Evolutionary conservation across 2,797 vertebrate species (phyloP), one percentile per base, ranked within the genome.

Genomic region (Periparus ater): DNA sequence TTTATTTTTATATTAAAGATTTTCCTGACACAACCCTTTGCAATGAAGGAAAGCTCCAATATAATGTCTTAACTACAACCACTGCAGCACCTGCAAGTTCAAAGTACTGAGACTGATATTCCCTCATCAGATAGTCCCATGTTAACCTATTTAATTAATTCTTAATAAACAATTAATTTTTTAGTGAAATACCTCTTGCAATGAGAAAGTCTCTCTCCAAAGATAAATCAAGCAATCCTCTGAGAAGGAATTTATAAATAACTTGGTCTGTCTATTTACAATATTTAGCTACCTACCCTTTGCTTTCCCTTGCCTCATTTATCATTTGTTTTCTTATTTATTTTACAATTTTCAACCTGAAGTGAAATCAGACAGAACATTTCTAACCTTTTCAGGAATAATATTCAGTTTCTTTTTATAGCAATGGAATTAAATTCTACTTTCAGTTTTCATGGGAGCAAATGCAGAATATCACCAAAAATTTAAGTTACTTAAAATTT

Each of bases 1-100:
- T 97, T 98, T 98, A 97, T 96, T 98, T 98, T 98, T 97, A 97
- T 97, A 97, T 97, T 97, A 97, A 97, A 98, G 96, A 94, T 96
- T 97, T 97, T 97, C 57, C 95, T 95, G 93, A 97, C 94, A 96
- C 93, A 96, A 65, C 71, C 67, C 95, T 95, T 92, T 97, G 88
- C 96, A 93, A 86, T 60, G 93, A 95, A 95, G 89, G 78, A 93
- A 93, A 95, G 95, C 95, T 95, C 73, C 80, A 29, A 91, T 95
- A 96, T 95, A 95, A 97, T 17, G 63, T 96, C 96, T 97, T 97
- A 96, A 97, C 97, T 96, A 96, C 85, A 94, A 68, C 85, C 83
- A 73, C 57, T 34, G 80, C 85, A 77, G 82, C 85, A 92, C 88
- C 89, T 93, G 94, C 85, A 88, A 68, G 95, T 97, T 97, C 91